Evolutionary conservation across 1,140 invertebrate species (phyloP), one percentile per base, ranked within the genome.

Genomic region (Magallana ariakensis): DNA sequence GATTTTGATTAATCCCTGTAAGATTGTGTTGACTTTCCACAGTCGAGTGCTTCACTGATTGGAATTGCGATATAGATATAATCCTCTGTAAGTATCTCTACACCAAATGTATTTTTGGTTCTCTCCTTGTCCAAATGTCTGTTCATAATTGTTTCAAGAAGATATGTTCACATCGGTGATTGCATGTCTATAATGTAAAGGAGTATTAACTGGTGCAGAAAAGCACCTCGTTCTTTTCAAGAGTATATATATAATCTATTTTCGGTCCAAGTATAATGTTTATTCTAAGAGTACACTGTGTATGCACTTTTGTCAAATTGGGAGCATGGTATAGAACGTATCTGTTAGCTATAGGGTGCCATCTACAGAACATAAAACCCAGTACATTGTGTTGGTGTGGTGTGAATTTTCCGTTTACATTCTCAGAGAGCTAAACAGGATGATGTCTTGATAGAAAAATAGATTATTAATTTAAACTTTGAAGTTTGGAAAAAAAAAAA

Each of bases 171-270:
- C 19, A 26, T 13, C 26, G 58, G 7, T 5, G 58, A 62, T 62
- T 62, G 16, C 22, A 26, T 75, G 66, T 75, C 66, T 75, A n/a
- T 75, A 13, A 13, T 75, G 10, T 46, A 46, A 4, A 75, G 33
- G 66, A 26, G 66, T 75, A 26, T 75, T 75, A 26, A 26, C 66
- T 75, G 66, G 66, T 75, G 66, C 66, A 75, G 66, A 75, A 75
- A 75, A 75, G 66, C 33, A 26, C 19, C 66, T 26, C 33, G 66
- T 75, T 22, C 66, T 75, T 26, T 75, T 75, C 22, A 75, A 75
- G 66, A 75, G 22, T 75, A 26, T 26, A 75, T 75, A 26, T 26
- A 75, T 75, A 75, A 75, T 75, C 66, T 75, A 75, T 75, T 75
- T 75, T 26, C 33, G 66, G 66, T 75, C 22, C 11, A 75, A 75